Conservation (phyloP, 2,113 vertebrate genomes). For the Callocephalon fimbriatum region DNA sequence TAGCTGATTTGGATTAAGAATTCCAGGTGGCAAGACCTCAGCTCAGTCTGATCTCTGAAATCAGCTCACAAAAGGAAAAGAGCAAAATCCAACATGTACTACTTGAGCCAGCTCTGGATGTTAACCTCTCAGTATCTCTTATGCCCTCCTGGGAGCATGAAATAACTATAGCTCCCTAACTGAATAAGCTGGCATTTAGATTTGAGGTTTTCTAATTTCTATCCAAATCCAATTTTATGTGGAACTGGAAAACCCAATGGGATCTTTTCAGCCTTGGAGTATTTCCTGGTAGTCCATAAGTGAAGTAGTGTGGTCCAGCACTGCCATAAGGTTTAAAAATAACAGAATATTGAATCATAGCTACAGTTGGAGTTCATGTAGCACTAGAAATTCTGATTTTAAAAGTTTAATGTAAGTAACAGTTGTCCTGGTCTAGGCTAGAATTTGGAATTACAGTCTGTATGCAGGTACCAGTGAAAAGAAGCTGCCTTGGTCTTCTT, state of each 20-base stretch:
- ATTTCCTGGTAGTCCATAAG: background rate
- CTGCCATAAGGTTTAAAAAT: background rate
- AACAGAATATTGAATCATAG: background rate
- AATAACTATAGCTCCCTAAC: background rate
- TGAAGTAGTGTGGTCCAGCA: background rate
- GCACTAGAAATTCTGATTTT: background rate
- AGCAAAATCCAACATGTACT: background rate
- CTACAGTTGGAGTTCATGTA: background rate
- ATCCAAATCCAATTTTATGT: background rate
- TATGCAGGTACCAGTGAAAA: background rate
- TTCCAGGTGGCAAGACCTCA: background rate
- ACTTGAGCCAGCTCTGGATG: background rate
- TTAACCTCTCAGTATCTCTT: background rate
- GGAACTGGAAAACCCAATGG: background rate
- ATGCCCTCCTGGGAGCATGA: background rate
- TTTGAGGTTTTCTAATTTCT: background rate
- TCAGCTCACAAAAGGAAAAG: background rate
- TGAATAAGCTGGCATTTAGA: background rate
- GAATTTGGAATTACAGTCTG: background rate
- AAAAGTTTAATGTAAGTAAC: background rate
- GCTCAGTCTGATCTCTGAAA: background rate
- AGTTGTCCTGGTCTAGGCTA: background rate
- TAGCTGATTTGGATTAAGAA: background rate
- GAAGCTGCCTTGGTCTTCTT: background rate
- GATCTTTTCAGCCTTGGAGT: background rate